Evolutionary conservation across 2,888 invertebrate species (phyloP), one percentile per base, ranked within the genome.

Genomic region (Meteorus colon): DNA sequence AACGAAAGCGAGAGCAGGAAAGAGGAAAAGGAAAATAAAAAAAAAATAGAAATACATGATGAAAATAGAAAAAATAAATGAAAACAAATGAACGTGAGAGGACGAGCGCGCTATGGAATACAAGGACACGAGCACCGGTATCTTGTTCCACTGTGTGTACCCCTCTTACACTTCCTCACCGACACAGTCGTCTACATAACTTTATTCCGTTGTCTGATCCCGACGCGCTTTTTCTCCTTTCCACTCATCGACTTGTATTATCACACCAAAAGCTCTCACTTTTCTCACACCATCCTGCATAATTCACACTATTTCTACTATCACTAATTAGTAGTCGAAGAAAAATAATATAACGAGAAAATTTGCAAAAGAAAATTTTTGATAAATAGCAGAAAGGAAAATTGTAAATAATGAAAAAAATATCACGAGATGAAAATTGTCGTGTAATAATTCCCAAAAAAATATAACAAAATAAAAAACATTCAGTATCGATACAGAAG

Each of bases 11-110:
- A 19, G 24, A n/a, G n/a, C 12, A 4, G 4, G 63, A 72, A 75
- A 69, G 69, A 77, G 8, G 8, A 34, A 8, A 34, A 8, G 34
- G 24, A 24, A 24, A 24, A n/a, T 34, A 65, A 63, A 72, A 55
- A 68, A 55, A 83, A 84, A 81, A 82, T 81, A 82, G 79, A 82
- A 83, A 83, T 81, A 82, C 81, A 82, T 82, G 80, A 81, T 41
- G 59, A 73, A 78, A 73, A 73, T 70, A 12, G 45, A 29, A 67
- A 68, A 48, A 45, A 48, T 27, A 6, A 62, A 14, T 6, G 19
- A 29, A 16, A 62, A 29, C 62, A 62, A 62, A 62, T 31, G 31
- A 62, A 62, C 31, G 31, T 12, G 16, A 29, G 31, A 31, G 29
- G 31, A 31, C 16, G 29, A 62, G 10, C 6, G 19, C 24, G 31